Evolutionary conservation across 2,797 vertebrate species (phyloP), one percentile per base, ranked within the genome.

Genomic region (Dendrocincla fuliginosa): DNA sequence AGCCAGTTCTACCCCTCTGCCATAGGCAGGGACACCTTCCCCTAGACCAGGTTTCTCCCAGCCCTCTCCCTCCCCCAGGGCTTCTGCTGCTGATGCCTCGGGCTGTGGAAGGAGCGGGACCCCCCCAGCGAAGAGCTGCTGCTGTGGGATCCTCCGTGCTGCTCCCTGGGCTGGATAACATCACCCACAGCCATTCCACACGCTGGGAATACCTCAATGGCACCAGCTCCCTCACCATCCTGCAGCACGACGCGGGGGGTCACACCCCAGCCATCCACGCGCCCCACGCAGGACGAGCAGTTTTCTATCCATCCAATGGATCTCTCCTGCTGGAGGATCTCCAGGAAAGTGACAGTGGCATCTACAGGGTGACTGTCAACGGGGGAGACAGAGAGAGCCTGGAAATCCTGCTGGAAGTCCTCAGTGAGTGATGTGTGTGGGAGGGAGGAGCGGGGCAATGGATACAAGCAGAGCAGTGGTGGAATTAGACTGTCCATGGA

Each of bases 301-400:
- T 46, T 41, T 85, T 96, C 95, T 84, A 95, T 2, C 87, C 92
- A 2, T 47, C 90, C 87, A 46, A 89, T 0, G 93, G 91, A 12
- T 94, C 93, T 5, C 95, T 96, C 35, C 6, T 55, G 57, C 81
- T 97, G 82, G 32, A 92, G 70, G 18, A 84, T 0, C 32, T 93
- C 52, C 95, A 44, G 79, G 82, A 96, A 42, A 86, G 84, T 0
- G 95, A 96, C 95, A 94, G 84, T 2, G 96, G 95, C 75, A 49
- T 67, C 92, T 96, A 96, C 87, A 84, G 64, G 55, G 84, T 35
- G 49, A 81, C 73, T 1, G 13, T 44, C 57, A 23, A 33, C 0
- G 1, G 3, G 2, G 75, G 19, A 35, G 57, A 14, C 6, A 4
- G 20, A n/a, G 39, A 47, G 65, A 94, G 89, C 84, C 82, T 55